Evolutionary conservation across 2,797 vertebrate genomes (phyloP).

Genomic region (Rhyacichthys aspro): DNA sequence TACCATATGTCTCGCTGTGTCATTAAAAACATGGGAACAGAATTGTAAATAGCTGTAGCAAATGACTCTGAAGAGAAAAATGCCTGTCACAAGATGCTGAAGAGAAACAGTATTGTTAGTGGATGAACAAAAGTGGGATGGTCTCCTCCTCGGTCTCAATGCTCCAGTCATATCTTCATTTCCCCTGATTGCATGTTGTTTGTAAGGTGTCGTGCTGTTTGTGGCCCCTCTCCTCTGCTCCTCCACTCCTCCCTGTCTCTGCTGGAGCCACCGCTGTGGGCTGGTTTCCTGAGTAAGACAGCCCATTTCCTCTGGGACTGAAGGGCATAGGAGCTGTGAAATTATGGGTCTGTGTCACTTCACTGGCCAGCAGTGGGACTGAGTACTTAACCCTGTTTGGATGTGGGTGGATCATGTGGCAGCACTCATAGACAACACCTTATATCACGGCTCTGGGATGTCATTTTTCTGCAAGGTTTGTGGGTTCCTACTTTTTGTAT

Average conservation of each 20-base stretch:
- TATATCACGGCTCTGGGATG: slow-evolving; percentile 39
- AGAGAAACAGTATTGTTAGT: slow-evolving; percentile 11
- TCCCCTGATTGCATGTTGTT: slow-evolving; percentile 35
- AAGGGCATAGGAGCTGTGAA: slow-evolving; percentile 50
- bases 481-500: background rate
- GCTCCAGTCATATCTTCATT: slow-evolving; percentile 45
- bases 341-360: slow-evolving; percentile 44
- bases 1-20: background rate
- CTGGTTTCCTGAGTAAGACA: slow-evolving; percentile 75
- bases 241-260: slow-evolving; percentile 44
- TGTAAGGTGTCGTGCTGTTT: slow-evolving; percentile 68
- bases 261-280: slow-evolving; percentile 59
- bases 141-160: slow-evolving; percentile 37
- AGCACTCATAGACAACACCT: slow-evolving; percentile 17
- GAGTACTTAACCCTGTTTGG: slow-evolving; percentile 32
- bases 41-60: slow-evolving; percentile 8
- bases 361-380: slow-evolving; percentile 28
- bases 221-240: slow-evolving; percentile 48
- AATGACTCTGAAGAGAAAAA: slow-evolving; percentile 8
- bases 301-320: slow-evolving; percentile 74
- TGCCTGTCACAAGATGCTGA: slow-evolving; percentile 4
- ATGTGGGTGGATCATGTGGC: slow-evolving; percentile 33
- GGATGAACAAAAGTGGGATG: slow-evolving; percentile 3
- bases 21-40: slow-evolving; percentile 1
- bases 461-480: slow-evolving; percentile 54